Evolutionary conservation across 2,797 vertebrate species (phyloP), one percentile per base, ranked within the genome.

Genomic region (Schizopygopsis pylzovi): DNA sequence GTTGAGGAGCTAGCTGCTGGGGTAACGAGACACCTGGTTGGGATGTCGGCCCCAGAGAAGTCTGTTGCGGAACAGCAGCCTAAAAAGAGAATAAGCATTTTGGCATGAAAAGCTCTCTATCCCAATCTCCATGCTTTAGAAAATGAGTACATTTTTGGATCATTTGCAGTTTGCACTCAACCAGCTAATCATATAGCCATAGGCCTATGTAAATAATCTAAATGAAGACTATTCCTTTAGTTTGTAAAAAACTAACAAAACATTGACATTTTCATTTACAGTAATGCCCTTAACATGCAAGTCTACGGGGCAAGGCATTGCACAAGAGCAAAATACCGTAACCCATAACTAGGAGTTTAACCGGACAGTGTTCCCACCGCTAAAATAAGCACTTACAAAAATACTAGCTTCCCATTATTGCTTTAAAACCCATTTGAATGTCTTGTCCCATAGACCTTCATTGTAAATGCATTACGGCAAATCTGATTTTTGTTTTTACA

Each of bases 1-100:
- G 94, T 88, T 81, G n/a, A 0, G 81, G 59, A 45, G 79, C 80
- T 73, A 82, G 90, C 72, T 89, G 91, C 37, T 88, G 88, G n/a
- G 87, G 37, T 41, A 90, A 22, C 1, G 89, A 70, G 12, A 54
- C 83, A 11, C 28, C 43, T 15, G 87, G 37, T 84, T 90, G 90
- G n/a, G 91, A 68, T 9, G 85, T 47, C 12, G 83, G 37, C n/a
- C 75, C 80, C 56, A 89, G 37, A 59, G 90, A 77, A 45, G 39
- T 43, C 67, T 88, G 90, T 65, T 88, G 90, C 1, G 84, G 76
- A 73, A 87, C 56, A 33, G 45, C 77, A 89, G 84, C 73, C 59
- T 81, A n/a, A 33, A 87, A 41, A 75, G 63, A 71, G 13, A 84
- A 25, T 41, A 79, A 12, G 52, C 75, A 54, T 45, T 65, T 52